Percentiles rank a stretch among this genome's conserved stretches.
Evolutionary conservation across 2,113 vertebrate species (phyloP).

Genomic region (Dasyornis broadbenti): DNA sequence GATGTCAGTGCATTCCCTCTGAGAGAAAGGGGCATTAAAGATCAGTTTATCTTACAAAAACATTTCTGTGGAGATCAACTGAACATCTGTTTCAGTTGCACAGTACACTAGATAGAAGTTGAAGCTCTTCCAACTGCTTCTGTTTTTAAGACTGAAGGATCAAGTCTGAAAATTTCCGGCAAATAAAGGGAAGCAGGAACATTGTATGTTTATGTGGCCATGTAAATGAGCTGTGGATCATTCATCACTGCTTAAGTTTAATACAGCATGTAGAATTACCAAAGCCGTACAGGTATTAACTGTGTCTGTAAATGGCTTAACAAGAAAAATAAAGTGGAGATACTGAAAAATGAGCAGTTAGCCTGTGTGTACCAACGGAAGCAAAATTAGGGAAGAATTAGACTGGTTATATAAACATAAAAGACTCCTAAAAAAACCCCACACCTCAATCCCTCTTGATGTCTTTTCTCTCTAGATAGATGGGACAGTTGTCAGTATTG

Average conservation of each 20-base stretch:
- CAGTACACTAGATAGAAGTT: not conserved
- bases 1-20: not conserved
- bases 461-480: not conserved
- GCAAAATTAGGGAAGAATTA: not conserved
- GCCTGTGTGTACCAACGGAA: not conserved
- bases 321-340: not conserved
- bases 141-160: not conserved
- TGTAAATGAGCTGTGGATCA: not conserved
- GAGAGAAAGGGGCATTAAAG: not conserved
- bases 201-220: rapidly evolving
- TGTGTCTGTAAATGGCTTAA: not conserved
- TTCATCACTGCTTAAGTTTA: not conserved
- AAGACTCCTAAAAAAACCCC: no score
- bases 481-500: not conserved
- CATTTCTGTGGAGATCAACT: not conserved
- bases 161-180: not conserved
- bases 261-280: not conserved
- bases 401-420: not conserved
- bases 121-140: not conserved
- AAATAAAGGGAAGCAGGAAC: not conserved
- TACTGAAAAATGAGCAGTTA: not conserved
- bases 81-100: not conserved
- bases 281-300: not conserved
- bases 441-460: not conserved
- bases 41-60: not conserved